Percentiles rank a stretch among this genome's conserved stretches.
These are phyloP conservation scores for Palythoa grandiflora DNA, from an alignment of 92 coral and sea anemone genomes.

Conservation along the genomic window DNA sequence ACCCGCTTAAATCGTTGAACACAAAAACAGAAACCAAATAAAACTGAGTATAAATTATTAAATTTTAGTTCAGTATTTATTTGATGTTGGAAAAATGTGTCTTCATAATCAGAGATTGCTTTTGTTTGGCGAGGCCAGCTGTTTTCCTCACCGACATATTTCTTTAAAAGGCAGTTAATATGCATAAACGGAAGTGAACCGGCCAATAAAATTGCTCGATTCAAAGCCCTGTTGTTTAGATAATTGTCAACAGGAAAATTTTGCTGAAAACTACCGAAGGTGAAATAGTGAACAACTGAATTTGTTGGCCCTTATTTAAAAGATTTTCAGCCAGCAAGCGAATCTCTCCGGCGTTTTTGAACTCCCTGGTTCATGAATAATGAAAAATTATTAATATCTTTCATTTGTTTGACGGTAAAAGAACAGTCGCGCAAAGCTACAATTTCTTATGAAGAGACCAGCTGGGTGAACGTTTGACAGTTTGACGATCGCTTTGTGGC, in stretches of 20 bases:
- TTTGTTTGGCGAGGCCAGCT: conserved; percentile 44
- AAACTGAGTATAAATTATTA: neutral
- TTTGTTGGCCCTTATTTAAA: neutral
- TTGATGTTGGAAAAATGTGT: conserved; percentile 25
- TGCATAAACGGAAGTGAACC: conserved; percentile 43
- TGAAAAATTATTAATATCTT: conserved; percentile 30
- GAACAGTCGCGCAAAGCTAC: conserved; percentile 11
- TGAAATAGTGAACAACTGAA: neutral
- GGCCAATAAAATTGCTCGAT: conserved; percentile 27
- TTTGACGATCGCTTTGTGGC: neutral
- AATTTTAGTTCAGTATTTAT: neutral
- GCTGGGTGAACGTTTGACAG: conserved; percentile 10
- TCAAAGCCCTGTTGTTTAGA: conserved; percentile 17
- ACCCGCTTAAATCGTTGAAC: neutral
- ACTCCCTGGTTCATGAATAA: conserved; percentile 27
- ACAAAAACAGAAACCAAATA: neutral
- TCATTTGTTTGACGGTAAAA: conserved; percentile 24
- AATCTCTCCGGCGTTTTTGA: conserved; percentile 2
- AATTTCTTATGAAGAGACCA: conserved; percentile 6
- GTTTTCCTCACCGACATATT: conserved; percentile 11
- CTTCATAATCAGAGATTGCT: conserved; percentile 25
- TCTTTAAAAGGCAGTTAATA: conserved; percentile 39
- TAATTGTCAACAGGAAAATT: conserved; percentile 34
- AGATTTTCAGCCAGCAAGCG: neutral
- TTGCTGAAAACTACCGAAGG: conserved; percentile 25